Conservation (phyloP, 2,888 invertebrate genomes). For the Cryptocephalus moraei region DNA sequence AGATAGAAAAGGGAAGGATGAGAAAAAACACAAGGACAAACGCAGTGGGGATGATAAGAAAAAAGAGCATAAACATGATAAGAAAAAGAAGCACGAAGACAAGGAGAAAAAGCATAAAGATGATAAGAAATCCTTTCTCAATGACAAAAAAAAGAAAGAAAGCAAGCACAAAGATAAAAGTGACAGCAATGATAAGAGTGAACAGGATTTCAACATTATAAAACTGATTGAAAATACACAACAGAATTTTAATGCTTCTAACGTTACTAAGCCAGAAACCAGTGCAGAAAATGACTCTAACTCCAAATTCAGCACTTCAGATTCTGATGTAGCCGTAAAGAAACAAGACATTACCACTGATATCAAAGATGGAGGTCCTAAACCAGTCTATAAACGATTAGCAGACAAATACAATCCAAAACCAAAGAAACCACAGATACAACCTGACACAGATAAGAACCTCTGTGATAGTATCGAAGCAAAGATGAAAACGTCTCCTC, state of each 20-base stretch:
- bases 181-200: conserved; percentile 6
- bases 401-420: conserved; percentile 41
- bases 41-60: conserved; percentile 1
- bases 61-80: conserved; percentile 2
- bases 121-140: conserved; percentile 4
- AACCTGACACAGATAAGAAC: conserved; percentile 27
- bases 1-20: background rate
- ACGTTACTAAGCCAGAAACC: no score
- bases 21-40: conserved; percentile 1
- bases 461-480: conserved; percentile 24
- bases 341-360: no score
- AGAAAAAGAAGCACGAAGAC: conserved; percentile 1
- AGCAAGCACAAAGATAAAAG: conserved; percentile 5
- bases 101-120: conserved; percentile 5
- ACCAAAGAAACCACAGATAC: conserved; percentile 26
- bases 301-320: no score
- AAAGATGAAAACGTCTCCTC: conserved; percentile 17
- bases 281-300: no score
- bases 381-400: conserved; percentile 24
- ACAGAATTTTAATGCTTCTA: no score
- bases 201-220: background rate
- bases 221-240: background rate
- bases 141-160: conserved; percentile 4
- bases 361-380: background rate
- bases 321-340: no score